Evolutionary conservation across 2,888 invertebrate genomes (phyloP).

Genomic region (Epinotia demarniana): DNA sequence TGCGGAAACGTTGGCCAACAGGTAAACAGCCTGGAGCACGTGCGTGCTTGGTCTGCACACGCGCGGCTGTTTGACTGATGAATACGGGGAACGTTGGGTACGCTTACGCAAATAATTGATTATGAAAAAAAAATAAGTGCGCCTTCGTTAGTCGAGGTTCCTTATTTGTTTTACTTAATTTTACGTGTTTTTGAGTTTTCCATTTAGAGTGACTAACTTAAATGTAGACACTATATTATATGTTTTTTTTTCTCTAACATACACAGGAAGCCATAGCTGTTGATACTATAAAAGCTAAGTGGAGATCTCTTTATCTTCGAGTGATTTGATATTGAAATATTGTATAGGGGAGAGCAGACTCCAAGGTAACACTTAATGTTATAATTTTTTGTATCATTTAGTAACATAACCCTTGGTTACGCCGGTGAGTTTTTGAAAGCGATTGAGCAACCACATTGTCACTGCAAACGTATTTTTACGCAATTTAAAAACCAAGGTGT

Average conservation of each 20-base stretch:
- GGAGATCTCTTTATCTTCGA: too few relatives aligned
- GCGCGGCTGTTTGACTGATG: neutral
- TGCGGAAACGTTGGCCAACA: slow-evolving; percentile 28
- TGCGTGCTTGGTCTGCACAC: neutral
- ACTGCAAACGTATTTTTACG: slow-evolving; percentile 47
- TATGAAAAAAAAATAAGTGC: neutral
- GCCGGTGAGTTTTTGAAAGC: slow-evolving; percentile 23
- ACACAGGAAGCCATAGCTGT: too few relatives aligned
- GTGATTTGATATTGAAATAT: too few relatives aligned
- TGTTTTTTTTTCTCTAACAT: too few relatives aligned
- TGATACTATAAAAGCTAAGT: too few relatives aligned
- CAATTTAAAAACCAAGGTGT: slow-evolving; percentile 54
- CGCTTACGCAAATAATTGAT: neutral
- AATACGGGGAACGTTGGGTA: neutral
- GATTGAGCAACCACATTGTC: slow-evolving; percentile 35
- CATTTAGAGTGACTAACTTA: too few relatives aligned
- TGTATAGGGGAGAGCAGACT: slow-evolving; percentile 1
- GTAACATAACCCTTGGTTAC: slow-evolving; percentile 18
- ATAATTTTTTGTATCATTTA: slow-evolving; percentile 15
- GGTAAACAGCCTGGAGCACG: slow-evolving; percentile 12
- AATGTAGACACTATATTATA: too few relatives aligned
- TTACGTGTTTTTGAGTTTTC: too few relatives aligned
- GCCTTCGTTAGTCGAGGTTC: too few relatives aligned
- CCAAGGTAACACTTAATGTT: slow-evolving; percentile 12
- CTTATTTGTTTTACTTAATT: too few relatives aligned